phyloP scores from a whole-genome alignment of 1,140 invertebrate genomes.

The Camponotus vicinus region DNA sequence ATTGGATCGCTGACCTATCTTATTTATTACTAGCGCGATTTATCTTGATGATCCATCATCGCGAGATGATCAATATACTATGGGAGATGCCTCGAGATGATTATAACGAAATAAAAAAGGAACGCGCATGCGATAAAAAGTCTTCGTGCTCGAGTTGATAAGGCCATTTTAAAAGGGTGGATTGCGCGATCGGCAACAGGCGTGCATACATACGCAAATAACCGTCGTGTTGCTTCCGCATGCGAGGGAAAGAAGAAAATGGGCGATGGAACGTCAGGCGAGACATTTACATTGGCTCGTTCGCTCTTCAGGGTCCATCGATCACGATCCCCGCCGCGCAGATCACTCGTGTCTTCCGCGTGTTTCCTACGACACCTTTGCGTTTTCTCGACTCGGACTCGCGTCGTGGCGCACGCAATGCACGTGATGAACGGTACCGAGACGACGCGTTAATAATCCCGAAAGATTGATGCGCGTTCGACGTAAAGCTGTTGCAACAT shows the following conservation, averaged over 20 bases:
- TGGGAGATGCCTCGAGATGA: slow-evolving; percentile 31
- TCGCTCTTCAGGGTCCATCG: slow-evolving; percentile 60
- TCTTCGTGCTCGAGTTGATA: slow-evolving; percentile 55
- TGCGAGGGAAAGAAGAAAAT: slow-evolving; percentile 55
- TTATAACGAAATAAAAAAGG: slow-evolving; percentile 40
- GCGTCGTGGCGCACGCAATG: slow-evolving; percentile 38
- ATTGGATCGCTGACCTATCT: not conserved
- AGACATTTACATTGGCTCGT: slow-evolving; percentile 61
- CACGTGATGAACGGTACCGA: slow-evolving; percentile 17
- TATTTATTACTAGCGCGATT: slow-evolving; percentile 23
- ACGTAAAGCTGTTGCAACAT: slow-evolving; percentile 19
- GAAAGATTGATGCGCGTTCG: slow-evolving; percentile 59
- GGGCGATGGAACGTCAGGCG: slow-evolving; percentile 60
- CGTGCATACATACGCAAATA: slow-evolving; percentile 20
- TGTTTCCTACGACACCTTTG: slow-evolving; percentile 54
- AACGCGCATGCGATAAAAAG: slow-evolving; percentile 44
- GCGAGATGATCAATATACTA: slow-evolving; percentile 39
- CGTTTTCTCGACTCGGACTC: slow-evolving; percentile 44
- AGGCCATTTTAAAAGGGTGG: slow-evolving; percentile 41
- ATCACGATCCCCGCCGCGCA: slow-evolving; percentile 56
- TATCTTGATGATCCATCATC: slow-evolving; percentile 15
- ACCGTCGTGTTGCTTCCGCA: slow-evolving; percentile 44
- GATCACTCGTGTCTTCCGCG: slow-evolving; percentile 46
- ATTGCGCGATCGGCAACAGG: slow-evolving; percentile 20
- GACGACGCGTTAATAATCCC: slow-evolving; percentile 50